Evolutionary conservation across 2,113 vertebrate species (phyloP), one percentile per base, ranked within the genome.

Genomic region (Aplodontia rufa): DNA sequence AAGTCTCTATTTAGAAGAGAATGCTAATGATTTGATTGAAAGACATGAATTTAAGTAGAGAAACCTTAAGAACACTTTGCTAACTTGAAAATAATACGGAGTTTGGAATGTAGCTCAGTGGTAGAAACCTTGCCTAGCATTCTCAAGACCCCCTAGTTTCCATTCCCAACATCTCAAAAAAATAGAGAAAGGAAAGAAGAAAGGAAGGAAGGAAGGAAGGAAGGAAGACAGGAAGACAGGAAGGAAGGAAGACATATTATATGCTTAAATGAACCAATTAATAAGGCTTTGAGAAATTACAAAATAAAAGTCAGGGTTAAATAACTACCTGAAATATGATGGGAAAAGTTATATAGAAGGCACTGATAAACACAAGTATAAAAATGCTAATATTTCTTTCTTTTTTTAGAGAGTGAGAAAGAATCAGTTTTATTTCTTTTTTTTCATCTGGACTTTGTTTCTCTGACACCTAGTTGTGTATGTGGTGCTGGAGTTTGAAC

Each of bases 1-100:
- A 97, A 95, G 28, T 86, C 87, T 37, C 86, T 87, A 87, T 37
- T 89, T 87, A 87, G 49, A 95, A 90, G 40, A 93, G 37, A 95
- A 75, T 93, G 68, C 86, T 95, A 83, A 91, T 66, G n/a, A 8
- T 86, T 85, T 80, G n/a, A 8, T 20, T 88, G 68, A 81, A 91
- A 93, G 60, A 80, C 22, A 64, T 69, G 22, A 53, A 81, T 68
- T 96, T 91, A 81, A 95, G 49, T 86, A 87, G 85, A 40, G 75
- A 97, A 94, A 91, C 53, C 45, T 84, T 53, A 72, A 87, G 32
- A 47, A 76, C 16, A 60, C 64, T 91, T 97, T 97, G 86, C n/a
- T 84, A 62, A 83, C 51, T 83, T 89, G 62, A 93, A 95, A 88
- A 90, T 92, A 92, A 81, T 96, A 16, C 83, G 9, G 75, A 66